phyloP scores from a whole-genome alignment of 2,888 invertebrate species.

The Diogma glabrata region DNA sequence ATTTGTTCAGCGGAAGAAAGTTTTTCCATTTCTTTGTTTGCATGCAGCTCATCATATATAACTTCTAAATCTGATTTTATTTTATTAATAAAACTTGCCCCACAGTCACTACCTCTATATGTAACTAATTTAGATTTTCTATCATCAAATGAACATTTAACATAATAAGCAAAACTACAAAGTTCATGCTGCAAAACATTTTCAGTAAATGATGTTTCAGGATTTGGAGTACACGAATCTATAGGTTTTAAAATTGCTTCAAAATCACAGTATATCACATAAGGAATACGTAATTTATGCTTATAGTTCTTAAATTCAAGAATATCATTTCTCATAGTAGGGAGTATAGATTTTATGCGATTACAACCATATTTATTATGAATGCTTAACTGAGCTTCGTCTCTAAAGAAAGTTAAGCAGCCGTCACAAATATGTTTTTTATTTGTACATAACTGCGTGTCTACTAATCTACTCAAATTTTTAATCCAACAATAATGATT shows the following conservation, averaged over 20 bases:
- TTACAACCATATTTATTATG: background rate
- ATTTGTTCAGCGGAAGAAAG: background rate
- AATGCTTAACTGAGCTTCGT: background rate
- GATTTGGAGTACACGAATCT: constrained; percentile 18
- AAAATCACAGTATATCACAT: constrained; percentile 20
- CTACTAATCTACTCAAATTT: background rate
- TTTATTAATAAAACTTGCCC: background rate
- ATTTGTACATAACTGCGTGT: background rate
- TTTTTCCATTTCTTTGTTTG: background rate
- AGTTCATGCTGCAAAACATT: background rate
- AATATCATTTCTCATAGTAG: background rate
- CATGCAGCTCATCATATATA: background rate
- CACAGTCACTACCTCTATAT: background rate
- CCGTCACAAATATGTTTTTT: background rate
- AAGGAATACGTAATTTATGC: constrained; percentile 18
- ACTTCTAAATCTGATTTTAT: background rate
- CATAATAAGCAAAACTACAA: background rate
- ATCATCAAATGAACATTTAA: background rate
- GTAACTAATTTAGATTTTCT: background rate
- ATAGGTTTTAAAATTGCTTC: constrained; percentile 18
- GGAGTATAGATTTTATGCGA: background rate
- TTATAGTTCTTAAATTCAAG: background rate
- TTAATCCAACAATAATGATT: background rate
- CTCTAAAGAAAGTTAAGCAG: background rate
- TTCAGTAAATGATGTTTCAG: background rate